Evolutionary conservation across 2,113 vertebrate species (phyloP), one percentile per base, ranked within the genome.

Genomic region (Nothobranchius kuhntae): DNA sequence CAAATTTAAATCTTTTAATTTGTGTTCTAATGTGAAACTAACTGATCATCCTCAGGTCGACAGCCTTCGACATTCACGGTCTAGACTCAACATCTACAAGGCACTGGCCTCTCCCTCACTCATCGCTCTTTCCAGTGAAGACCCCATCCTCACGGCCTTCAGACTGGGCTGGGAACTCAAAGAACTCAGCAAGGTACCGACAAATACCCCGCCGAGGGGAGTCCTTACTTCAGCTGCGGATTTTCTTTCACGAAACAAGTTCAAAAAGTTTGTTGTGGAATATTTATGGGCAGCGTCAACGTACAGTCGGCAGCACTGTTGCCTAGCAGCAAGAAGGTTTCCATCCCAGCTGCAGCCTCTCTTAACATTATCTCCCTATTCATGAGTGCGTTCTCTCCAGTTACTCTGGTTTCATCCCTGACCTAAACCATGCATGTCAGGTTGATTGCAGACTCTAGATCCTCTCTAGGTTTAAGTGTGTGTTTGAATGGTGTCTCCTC

Each of bases 81-180:
- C 98, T 0, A 92, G 98, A 56, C 92, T 99, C 62, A 98, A 98
- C 86, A 97, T 99, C 89, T 99, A 99, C 91, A 98, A 96, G 81
- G 96, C 97, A 50, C 89, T 99, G 83, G 97, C 97, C 72, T 98
- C 96, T 42, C 97, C 97, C 1, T 99, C 96, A 0, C 87, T 99
- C 90, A 98, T 99, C 72, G 97, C 97, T 9, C 93, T 99, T 87
- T 98, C 97, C n/a, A 98, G 91, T 4, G 92, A 93, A 44, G 92
- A 93, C 24, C 92, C 92, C 38, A 92, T 93, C 83, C 92, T 99
- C 84, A 99, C 97, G 0, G 96, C 97, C 6, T 99, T 99, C 84
- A 93, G 96, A 15, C 91, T 99, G 74, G 97, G 97, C 81, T 99
- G 97, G 96, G 97, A 99, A 73, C 94, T 99, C 63, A 98, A 98